Evolutionary conservation across 1,140 invertebrate species (phyloP), one percentile per base, ranked within the genome.

Genomic region (Hestina assimilis): DNA sequence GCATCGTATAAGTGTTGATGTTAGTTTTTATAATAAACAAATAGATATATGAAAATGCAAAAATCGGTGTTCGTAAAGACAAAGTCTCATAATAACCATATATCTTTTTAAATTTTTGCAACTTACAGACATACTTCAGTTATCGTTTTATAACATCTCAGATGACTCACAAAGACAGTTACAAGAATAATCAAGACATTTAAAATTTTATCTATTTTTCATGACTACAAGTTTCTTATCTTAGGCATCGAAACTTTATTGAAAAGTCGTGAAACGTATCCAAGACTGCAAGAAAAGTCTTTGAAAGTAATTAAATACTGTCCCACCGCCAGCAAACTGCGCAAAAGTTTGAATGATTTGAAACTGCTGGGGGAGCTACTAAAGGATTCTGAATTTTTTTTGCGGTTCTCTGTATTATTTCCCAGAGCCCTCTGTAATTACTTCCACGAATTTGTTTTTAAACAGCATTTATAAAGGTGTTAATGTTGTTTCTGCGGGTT

Each of bases 241-340:
- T n/a, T 1, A 35, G 11, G n/a, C 5, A 35, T 4, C 31, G 2
- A 35, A 35, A 35, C 11, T 35, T 35, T 45, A 45, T 45, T 28
- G 23, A 19, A 19, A 45, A 29, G 26, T 29, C 24, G 7, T 19
- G 14, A 29, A 46, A 46, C 24, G 24, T n/a, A 26, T 28, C 24
- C 12, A 28, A 20, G 11, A 0, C 2, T 15, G 7, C 17, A 50
- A 35, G 33, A 50, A n/a, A 20, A 50, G 11, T 40, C 47, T 40
- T 40, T 15, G 21, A 38, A 38, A 51, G 47, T 51, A 51, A 51
- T 51, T 51, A 51, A 26, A 40, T 40, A 35, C 47, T 51, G 47
- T 40, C 47, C 20, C 14, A 17, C 15, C 19, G 33, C 47, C 33
- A 24, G 14, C 31, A 19, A 51, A 51, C 47, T 51, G 47, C 35